phyloP scores from a whole-genome alignment of 2,113 vertebrate species.

The Saccopteryx bilineata region DNA sequence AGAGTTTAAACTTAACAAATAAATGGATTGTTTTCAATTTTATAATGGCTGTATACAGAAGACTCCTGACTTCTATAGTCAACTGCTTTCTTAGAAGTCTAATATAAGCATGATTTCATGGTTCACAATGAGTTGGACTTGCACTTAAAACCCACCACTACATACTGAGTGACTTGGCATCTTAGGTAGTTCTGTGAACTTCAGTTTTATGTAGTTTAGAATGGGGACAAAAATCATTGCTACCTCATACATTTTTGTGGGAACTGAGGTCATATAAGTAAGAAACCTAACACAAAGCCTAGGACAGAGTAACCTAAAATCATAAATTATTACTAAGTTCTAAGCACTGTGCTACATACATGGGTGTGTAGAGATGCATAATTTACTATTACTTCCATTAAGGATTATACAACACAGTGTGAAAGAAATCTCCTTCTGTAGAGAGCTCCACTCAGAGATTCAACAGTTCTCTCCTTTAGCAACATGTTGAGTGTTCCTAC shows the following conservation, averaged over 20 bases:
- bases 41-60: neutral
- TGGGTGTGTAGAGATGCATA: neutral
- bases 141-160: neutral
- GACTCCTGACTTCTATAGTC: neutral
- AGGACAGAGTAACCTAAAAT: neutral
- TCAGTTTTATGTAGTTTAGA: neutral
- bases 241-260: neutral
- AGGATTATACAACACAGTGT: neutral
- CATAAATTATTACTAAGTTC: neutral
- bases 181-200: neutral
- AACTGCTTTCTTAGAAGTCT: neutral
- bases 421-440: neutral
- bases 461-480: neutral
- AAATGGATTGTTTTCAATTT: neutral
- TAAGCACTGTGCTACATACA: neutral
- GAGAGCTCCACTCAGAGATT: neutral
- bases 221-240: neutral
- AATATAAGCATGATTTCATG: neutral
- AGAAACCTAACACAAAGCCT: slow-evolving; percentile 11
- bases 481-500: neutral
- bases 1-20: slow-evolving; percentile 34
- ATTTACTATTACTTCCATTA: neutral
- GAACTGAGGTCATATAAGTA: neutral
- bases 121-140: neutral
- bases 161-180: neutral